Conservation (phyloP, 2,113 vertebrate genomes). For the Vireo altiloquus region DNA sequence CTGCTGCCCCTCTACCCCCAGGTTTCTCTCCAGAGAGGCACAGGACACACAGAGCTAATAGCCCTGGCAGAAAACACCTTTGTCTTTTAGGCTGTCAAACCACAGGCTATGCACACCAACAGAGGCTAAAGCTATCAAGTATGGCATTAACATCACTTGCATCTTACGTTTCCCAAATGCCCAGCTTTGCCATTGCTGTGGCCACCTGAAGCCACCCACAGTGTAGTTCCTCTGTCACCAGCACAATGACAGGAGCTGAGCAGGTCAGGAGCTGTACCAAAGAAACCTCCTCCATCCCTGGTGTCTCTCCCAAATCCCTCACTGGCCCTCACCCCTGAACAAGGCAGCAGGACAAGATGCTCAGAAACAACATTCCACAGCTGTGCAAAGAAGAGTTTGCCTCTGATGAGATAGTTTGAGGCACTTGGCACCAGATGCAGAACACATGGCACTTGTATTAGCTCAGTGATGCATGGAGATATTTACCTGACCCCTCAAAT, state of each 20-base stretch:
- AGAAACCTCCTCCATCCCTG: not conserved
- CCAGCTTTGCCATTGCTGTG: not conserved
- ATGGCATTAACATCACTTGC: not conserved
- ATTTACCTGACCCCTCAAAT: not conserved
- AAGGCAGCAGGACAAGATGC: not conserved
- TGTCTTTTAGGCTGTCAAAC: not conserved
- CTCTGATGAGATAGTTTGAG: not conserved
- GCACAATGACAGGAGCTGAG: not conserved
- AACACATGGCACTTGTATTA: accelerated
- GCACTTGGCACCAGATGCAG: accelerated
- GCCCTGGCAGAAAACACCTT: not conserved
- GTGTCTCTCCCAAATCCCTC: not conserved
- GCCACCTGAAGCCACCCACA: not conserved
- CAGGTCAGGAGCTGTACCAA: not conserved
- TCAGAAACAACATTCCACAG: not conserved
- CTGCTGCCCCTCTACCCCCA: not conserved
- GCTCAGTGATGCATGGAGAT: not conserved
- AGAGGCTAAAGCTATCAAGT: not conserved
- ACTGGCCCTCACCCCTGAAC: not conserved
- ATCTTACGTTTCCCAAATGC: not conserved
- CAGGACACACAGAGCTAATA: not conserved
- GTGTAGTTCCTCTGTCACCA: not conserved
- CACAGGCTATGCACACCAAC: not conserved
- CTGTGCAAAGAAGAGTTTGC: not conserved
- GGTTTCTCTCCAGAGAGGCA: not conserved